Base-by-base conservation (phyloP, 2,888 invertebrate genomes). In the Macaria notata region DNA sequence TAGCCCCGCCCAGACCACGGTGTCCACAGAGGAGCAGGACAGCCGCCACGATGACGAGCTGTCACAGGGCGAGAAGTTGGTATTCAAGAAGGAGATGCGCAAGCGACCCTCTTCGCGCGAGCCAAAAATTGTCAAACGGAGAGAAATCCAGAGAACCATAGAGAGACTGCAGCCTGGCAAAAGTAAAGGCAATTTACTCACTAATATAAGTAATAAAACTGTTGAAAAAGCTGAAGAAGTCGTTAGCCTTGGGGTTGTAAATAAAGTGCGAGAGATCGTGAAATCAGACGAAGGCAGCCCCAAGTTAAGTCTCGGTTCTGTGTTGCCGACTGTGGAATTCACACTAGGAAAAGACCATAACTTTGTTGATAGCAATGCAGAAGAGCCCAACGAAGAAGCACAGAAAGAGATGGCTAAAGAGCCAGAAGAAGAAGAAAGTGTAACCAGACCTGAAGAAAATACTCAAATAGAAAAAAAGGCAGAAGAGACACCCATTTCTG, bases 111-210 rank as follows among this genome's bases (percentile, higher is more conserved):
- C 86, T 2, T 88, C 88, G 2, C 84, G 88, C 5, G 90, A 90
- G 66, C 69, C 88, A 38, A 87, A 88, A 73, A 61, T 85, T 56
- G 53, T 92, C 72, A 72, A 93, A 92, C 73, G 94, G 62, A 90
- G 95, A 61, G 96, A 96, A 83, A 92, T 96, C 60, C 95, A 96
- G 79, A 92, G 96, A 63, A 96, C 96, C 0, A 97, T 97, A 67
- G 96, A 97, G 66, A 92, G 97, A 55, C 84, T 97, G 50, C 97
- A 97, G 72, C 96, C 96, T 0, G 97, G 97, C 0, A 97, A 97
- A 83, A 95, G 96, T 73, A 97, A 97, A 89, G 97, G 97, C 0
- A 97, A 97, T 85, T 88, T 97, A 29, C 88, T 97, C 31, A 94
- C 95, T 42, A 96, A 95, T 75, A 91, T 94, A 31, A 91, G 88